Percentiles rank a stretch among this genome's conserved stretches.
Evolutionary conservation across 1,140 invertebrate genomes (phyloP).

Genomic region (Gyrodactylus salaris): DNA sequence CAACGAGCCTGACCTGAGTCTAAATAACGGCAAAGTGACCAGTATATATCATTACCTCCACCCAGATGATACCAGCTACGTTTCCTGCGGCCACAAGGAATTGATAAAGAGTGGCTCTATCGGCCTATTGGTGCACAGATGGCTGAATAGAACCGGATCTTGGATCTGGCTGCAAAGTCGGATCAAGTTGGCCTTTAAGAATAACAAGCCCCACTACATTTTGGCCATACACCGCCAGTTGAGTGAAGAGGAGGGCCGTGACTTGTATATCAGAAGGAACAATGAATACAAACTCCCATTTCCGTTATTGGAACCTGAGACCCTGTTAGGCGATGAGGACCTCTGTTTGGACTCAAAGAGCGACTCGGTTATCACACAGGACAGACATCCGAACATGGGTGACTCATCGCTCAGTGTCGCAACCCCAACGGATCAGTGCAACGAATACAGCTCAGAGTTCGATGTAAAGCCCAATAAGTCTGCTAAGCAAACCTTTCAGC

Average conservation of each 20-base stretch:
- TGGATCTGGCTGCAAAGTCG: slow-evolving; percentile 96
- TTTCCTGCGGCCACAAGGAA: slow-evolving; percentile 91
- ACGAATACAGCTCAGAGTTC: background rate
- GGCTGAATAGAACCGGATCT: slow-evolving; percentile 44
- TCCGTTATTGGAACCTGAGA: slow-evolving; percentile 29
- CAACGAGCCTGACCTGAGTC: background rate
- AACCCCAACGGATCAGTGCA: too few species aligned
- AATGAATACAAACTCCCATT: slow-evolving; percentile 98
- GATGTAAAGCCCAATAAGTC: background rate
- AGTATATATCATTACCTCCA: slow-evolving; percentile 84
- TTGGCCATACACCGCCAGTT: slow-evolving; percentile 81
- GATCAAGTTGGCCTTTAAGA: slow-evolving; percentile 79
- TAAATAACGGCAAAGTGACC: slow-evolving; percentile 40
- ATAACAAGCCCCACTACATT: slow-evolving; percentile 91
- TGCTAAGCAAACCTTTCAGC: background rate
- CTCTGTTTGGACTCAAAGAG: background rate
- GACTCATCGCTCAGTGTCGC: background rate
- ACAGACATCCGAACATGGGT: too few species aligned
- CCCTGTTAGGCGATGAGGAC: slow-evolving; percentile 12
- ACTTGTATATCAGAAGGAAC: slow-evolving; percentile 66
- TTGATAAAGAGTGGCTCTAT: slow-evolving; percentile 88
- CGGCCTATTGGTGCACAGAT: slow-evolving; percentile 81
- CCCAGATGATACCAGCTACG: slow-evolving; percentile 74
- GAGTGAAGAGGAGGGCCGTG: slow-evolving; percentile 84
- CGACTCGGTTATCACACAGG: background rate